phyloP scores from a whole-genome alignment of 2,113 vertebrate species.

The Silurus meridionalis region DNA sequence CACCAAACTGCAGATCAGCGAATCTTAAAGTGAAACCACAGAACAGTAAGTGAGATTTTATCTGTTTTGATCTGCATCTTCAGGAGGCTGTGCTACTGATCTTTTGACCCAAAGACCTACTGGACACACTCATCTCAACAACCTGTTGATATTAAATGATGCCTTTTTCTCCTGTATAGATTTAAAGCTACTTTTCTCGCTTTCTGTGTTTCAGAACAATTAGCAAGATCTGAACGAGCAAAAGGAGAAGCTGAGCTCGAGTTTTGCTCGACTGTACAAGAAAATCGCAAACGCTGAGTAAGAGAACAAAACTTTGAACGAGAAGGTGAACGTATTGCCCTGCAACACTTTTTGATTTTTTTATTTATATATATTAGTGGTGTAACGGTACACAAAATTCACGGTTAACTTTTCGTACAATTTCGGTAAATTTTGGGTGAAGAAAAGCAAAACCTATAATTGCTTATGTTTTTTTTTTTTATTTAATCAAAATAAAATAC shows the following conservation, averaged over 20 bases:
- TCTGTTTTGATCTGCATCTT: no score
- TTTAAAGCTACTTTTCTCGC: neutral
- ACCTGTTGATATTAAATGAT: no score
- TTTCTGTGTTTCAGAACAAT: slow-evolving; percentile 65
- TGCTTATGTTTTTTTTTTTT: no score
- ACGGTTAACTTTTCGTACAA: no score
- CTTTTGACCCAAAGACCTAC: no score
- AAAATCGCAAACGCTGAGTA: slow-evolving; percentile 76
- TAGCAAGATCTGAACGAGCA: slow-evolving; percentile 74
- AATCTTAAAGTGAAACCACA: no score
- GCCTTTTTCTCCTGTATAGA: neutral
- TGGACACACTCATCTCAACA: no score
- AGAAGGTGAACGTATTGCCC: slow-evolving; percentile 21
- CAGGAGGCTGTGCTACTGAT: no score
- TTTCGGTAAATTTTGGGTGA: slow-evolving; percentile 64
- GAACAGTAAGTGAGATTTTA: no score
- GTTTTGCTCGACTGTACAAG: slow-evolving; percentile 69
- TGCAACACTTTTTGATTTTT: neutral
- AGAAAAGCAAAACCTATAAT: no score
- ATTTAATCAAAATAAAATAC: neutral
- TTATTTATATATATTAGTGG: neutral
- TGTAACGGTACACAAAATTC: no score
- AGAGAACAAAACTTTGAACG: slow-evolving; percentile 57
- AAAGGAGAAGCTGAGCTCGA: slow-evolving; percentile 73
- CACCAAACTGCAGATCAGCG: no score